Evolutionary conservation across 2,113 vertebrate genomes (phyloP).

Genomic region (Acinonyx jubatus): DNA sequence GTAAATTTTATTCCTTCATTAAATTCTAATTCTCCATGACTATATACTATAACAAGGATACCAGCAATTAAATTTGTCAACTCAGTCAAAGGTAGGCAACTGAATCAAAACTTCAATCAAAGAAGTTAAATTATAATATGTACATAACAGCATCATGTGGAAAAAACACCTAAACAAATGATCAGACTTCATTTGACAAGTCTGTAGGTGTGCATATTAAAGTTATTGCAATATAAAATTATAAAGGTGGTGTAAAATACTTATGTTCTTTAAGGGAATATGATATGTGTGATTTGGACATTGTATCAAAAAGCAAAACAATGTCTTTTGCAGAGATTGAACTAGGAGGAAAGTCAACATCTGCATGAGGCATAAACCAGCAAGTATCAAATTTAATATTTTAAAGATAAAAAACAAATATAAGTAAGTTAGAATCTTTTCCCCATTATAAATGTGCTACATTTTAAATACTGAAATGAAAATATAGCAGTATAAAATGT

Average conservation of each 20-base stretch:
- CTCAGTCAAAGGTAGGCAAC: neutral
- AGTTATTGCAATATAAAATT: conserved; percentile 37
- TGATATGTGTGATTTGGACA: neutral
- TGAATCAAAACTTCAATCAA: conserved; percentile 10
- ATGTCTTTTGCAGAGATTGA: conserved; percentile 56
- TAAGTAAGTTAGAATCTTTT: neutral
- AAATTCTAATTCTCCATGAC: neutral
- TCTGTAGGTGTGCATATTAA: neutral
- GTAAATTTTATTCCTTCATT: conserved; percentile 14
- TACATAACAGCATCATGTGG: neutral
- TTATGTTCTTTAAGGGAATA: neutral
- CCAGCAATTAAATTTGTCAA: neutral
- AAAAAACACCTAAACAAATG: conserved; percentile 10
- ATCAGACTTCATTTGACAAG: conserved; percentile 1
- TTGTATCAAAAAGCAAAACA: conserved; percentile 39
- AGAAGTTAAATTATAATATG: neutral
- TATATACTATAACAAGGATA: neutral
- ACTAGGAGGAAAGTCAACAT: conserved; percentile 29
- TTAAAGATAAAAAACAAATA: conserved; percentile 24
- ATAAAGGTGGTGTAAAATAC: conserved; percentile 40
- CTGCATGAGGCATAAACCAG: conserved; percentile 21
- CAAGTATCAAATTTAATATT: conserved; percentile 33
- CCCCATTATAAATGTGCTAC: neutral
- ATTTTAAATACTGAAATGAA: neutral
- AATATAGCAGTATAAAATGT: neutral